These are phyloP conservation scores for Zaprionus nigranus DNA, from an alignment of 1,140 invertebrate genomes.

Conservation along the genomic window DNA sequence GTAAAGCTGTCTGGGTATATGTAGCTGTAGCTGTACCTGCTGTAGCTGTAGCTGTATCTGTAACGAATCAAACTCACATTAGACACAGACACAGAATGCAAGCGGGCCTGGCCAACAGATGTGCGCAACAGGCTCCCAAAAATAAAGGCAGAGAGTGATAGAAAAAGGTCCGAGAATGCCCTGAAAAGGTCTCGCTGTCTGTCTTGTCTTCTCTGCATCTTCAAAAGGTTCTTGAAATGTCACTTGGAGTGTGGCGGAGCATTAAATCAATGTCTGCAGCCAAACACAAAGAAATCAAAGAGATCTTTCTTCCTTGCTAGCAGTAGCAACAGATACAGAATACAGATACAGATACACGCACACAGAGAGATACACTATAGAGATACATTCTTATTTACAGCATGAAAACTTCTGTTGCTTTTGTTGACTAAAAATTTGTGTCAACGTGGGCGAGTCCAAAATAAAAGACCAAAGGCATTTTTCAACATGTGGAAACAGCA, in stretches of 20 bases:
- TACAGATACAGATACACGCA: neutral
- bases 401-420: slow-evolving; percentile 58
- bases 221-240: slow-evolving; percentile 61
- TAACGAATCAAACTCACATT: slow-evolving; percentile 65
- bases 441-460: slow-evolving; percentile 71
- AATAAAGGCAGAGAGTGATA: slow-evolving; percentile 10
- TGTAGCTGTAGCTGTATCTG: slow-evolving; percentile 57
- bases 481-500: slow-evolving; percentile 42
- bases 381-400: slow-evolving; percentile 19
- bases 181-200: slow-evolving; percentile 37
- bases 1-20: slow-evolving; percentile 6
- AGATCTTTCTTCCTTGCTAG: slow-evolving; percentile 29
- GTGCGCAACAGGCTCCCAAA: slow-evolving; percentile 69
- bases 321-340: slow-evolving; percentile 58
- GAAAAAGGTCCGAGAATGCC: slow-evolving; percentile 39
- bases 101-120: slow-evolving; percentile 66
- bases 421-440: slow-evolving; percentile 64
- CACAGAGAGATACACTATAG: no score
- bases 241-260: slow-evolving; percentile 67
- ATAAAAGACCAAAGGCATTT: slow-evolving; percentile 64
- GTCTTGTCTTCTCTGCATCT: slow-evolving; percentile 8
- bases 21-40: slow-evolving; percentile 2
- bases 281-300: slow-evolving; percentile 18
- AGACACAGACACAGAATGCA: slow-evolving; percentile 49
- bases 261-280: slow-evolving; percentile 67